Conservation (phyloP, 2,113 vertebrate species). For the zebrafish (Danio rerio) region GRCz12tu NC_133196.1:33722001-33722500, state of each 20-base stretch:
- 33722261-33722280: background rate
- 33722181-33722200: no score
- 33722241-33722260: background rate
- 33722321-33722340: background rate
- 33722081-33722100: background rate
- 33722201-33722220: background rate
- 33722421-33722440: background rate
- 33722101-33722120: background rate
- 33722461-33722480: no score
- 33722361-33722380: background rate
- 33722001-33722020: background rate
- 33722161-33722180: no score
- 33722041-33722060: background rate
- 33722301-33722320: no score
- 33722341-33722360: background rate
- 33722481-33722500: no score
- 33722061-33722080: background rate
- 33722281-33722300: no score
- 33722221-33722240: background rate
- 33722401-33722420: background rate
- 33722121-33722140: background rate
- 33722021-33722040: background rate
- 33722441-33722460: no score
- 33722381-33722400: background rate
- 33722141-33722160: no score